These are phyloP conservation scores for Archips crataeganus DNA, from an alignment of 2,888 invertebrate species.

Conservation along the genomic window DNA sequence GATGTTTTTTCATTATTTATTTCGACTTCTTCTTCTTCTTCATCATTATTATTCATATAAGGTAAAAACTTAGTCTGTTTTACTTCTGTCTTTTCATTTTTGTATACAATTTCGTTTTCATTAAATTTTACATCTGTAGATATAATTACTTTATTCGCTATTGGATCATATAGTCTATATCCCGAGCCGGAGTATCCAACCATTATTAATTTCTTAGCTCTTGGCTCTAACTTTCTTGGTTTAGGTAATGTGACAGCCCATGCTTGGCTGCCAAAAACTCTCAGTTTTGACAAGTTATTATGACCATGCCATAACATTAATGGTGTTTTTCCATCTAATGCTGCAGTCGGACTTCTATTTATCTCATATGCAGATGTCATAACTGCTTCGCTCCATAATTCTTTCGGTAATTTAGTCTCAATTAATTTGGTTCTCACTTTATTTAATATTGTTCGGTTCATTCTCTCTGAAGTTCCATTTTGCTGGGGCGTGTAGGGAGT, in stretches of 20 bases:
- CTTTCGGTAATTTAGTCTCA: too few relatives aligned
- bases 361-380: conserved; percentile 7
- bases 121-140: too few relatives aligned
- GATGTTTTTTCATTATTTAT: too few relatives aligned
- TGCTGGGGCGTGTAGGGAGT: too few relatives aligned
- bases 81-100: too few relatives aligned
- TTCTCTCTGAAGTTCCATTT: too few relatives aligned
- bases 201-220: conserved; percentile 22
- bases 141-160: neutral
- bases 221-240: conserved; percentile 22
- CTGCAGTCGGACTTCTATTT: conserved; percentile 14
- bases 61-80: too few relatives aligned
- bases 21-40: too few relatives aligned
- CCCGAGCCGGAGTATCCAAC: conserved; percentile 15
- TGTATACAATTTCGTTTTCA: too few relatives aligned
- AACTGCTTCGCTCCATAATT: neutral
- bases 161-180: conserved; percentile 23
- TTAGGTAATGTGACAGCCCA: conserved; percentile 16
- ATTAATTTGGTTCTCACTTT: too few relatives aligned
- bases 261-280: conserved; percentile 1
- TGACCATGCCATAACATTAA: neutral
- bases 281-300: conserved; percentile 1
- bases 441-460: too few relatives aligned
- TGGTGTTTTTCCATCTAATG: conserved; percentile 15
- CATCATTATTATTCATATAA: too few relatives aligned